Base-by-base conservation (phyloP, 2,113 vertebrate species). In the Nannospalax galili region DNA sequence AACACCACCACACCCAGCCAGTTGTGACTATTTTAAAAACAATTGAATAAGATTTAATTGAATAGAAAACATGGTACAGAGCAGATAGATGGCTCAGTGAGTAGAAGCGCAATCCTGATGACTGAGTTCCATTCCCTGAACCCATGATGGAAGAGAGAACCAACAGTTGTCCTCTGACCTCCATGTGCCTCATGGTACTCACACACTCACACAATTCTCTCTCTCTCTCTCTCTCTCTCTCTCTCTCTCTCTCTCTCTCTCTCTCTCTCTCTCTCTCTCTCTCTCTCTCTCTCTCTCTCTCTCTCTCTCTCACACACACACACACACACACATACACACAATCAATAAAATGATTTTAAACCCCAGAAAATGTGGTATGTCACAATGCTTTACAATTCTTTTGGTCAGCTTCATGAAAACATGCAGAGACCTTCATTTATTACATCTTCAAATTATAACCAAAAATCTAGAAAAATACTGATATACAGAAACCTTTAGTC, bases 1-100 rank as follows among this genome's bases (percentile, higher is more conserved):
- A n/a, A n/a, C n/a, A n/a, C n/a, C n/a, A n/a, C n/a, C n/a, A n/a
- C n/a, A n/a, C n/a, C n/a, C n/a, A n/a, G n/a, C n/a, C n/a, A n/a
- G n/a, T n/a, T n/a, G n/a, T n/a, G n/a, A n/a, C n/a, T 90, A 92
- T 93, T 95, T 90, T 26, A 32, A 82, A 93, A 75, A 89, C 12
- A 84, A 70, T 7, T 60, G 48, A 74, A 64, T 19, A 42, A 32
- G 65, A 94, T 73, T 91, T 81, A 82, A 92, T 65, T 60, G 40
- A 81, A 85, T 48, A 60, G 32, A 80, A 95, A 91, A 30, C 52
- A 58, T 15, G 28, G 17, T 65, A 19, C 70, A 73, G 17, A 73
- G 19, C n/a, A 73, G 32, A 37, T 19, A 24, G 73, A 28, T 42
- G 10, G 11, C 37, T 42, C 72, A 40, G 22, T 15, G 72, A 74